Evolutionary conservation across 92 coral and sea anemone species (phyloP).

Genomic region (Parazoanthus swiftii): DNA sequence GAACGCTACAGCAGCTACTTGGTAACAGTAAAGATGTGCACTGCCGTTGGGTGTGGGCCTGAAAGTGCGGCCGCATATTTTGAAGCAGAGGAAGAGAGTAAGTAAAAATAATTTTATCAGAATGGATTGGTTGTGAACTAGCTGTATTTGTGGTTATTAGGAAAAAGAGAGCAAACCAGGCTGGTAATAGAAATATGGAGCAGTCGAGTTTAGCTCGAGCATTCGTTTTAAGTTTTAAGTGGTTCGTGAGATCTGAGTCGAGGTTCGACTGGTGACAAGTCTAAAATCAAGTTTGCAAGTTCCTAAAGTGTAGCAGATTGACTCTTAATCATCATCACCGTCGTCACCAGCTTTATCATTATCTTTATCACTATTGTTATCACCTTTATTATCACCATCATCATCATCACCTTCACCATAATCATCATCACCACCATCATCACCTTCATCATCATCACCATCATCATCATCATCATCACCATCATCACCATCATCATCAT

Average conservation of each 20-base stretch:
- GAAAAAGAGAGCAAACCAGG: neutral
- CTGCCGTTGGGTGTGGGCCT: conserved; percentile 26
- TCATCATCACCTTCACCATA: too few species aligned
- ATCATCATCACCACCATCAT: too few species aligned
- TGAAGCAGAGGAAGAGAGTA: neutral
- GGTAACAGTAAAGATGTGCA: conserved; percentile 21
- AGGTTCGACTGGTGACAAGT: too few species aligned
- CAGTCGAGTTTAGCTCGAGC: neutral
- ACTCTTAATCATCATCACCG: too few species aligned
- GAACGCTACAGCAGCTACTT: conserved; percentile 35
- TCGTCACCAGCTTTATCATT: too few species aligned
- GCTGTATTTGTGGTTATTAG: neutral
- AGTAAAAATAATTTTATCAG: neutral
- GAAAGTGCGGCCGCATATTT: neutral
- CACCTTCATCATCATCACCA: too few species aligned
- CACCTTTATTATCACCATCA: too few species aligned
- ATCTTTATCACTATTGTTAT: too few species aligned
- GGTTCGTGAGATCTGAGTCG: too few species aligned
- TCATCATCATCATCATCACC: too few species aligned
- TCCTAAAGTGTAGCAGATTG: neutral
- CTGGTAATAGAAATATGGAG: neutral
- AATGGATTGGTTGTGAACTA: neutral
- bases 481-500: too few species aligned
- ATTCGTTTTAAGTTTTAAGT: neutral
- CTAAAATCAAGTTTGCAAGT: neutral